Evolutionary conservation across 2,888 invertebrate genomes (phyloP), one percentile per base, ranked within the genome.

Genomic region (Mythimna pallens): DNA sequence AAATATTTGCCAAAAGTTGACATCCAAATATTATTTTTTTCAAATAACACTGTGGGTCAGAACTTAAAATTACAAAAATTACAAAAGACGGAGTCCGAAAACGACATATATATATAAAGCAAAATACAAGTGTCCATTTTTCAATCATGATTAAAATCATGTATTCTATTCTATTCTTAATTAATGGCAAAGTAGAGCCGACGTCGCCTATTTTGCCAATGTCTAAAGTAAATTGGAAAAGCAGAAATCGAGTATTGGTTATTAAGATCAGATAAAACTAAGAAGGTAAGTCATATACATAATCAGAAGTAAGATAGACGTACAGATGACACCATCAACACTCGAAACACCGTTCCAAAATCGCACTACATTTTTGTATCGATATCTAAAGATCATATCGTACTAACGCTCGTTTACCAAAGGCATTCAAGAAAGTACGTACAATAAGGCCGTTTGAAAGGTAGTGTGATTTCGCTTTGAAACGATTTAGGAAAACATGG

Each of bases 401-500:
- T 10, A 10, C 63, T 64, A 63, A 64, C 4, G 43, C 65, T 79
- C 80, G 80, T 72, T 78, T 64, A 65, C 40, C 40, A 65, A 54
- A 70, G 1, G 54, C 61, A 65, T 77, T 77, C 57, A 58, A 40
- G 8, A 59, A 55, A 57, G 22, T 52, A 68, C 9, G 6, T 36
- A 5, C 52, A 17, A 17, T 54, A n/a, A 79, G 12, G n/a, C 43
- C 55, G 30, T 54, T 63, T 78, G 62, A 62, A 70, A 34, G 73
- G 12, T 52, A 73, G 50, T 47, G 50, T n/a, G 84, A 75, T 81
- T 70, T 65, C 70, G 52, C n/a, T 59, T 52, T 57, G 52, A 62
- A 79, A 61, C 70, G 84, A 80, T 80, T 61, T 73, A 80, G 80
- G 80, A 80, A 69, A 75, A 75, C 70, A 59, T 47, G 67, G 50